Conservation (phyloP, 2,797 vertebrate genomes). For the Acropternis orthonyx region DNA sequence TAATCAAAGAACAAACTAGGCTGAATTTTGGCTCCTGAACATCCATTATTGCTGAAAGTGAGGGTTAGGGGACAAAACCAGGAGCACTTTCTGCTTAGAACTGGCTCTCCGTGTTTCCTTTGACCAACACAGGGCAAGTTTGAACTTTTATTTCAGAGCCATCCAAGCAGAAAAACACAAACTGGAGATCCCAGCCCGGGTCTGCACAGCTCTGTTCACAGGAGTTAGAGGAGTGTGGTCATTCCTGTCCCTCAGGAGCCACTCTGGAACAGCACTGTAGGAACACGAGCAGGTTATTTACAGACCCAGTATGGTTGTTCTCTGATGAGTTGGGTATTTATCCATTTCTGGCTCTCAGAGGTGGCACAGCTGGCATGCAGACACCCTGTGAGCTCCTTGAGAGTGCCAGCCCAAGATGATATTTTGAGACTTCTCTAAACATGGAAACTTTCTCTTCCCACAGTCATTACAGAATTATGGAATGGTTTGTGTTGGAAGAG, state of each 20-base stretch:
- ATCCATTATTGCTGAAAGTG: no score
- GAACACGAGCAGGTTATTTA: accelerated
- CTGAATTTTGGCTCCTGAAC: background rate
- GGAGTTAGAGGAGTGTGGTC: background rate
- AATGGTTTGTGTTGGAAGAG: background rate
- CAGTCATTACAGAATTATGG: background rate
- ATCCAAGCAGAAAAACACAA: background rate
- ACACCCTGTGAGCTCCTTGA: background rate
- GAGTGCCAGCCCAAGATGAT: background rate
- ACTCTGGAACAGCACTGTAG: background rate
- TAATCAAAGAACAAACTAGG: background rate
- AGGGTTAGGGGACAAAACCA: background rate
- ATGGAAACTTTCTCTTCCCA: background rate
- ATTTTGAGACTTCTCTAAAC: background rate
- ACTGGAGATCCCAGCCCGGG: accelerated
- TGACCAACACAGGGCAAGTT: background rate
- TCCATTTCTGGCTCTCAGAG: background rate
- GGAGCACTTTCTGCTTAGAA: accelerated
- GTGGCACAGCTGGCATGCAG: background rate
- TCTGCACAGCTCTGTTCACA: background rate
- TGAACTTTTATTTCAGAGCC: background rate
- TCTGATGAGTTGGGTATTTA: background rate
- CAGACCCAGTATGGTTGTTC: accelerated
- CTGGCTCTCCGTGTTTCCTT: background rate
- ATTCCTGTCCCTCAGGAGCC: background rate